A percentile compares a stretch with the other conserved stretches of the same genome.
Conservation (phyloP, 2,888 invertebrate genomes). For the Steromphala cineraria region DNA sequence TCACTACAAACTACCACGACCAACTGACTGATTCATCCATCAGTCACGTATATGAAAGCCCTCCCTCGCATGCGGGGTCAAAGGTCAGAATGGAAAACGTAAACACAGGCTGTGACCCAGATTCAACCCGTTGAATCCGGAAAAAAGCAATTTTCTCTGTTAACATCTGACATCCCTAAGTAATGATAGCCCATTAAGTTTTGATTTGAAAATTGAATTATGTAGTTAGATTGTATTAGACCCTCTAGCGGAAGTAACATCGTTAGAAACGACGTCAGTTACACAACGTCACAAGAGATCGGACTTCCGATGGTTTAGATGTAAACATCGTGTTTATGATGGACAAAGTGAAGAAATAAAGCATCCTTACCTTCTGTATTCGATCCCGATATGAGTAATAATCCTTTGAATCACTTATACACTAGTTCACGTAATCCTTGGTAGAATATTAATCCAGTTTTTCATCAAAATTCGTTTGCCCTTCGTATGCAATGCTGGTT, state of each 20-base stretch:
- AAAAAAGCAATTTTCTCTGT: too few relatives aligned
- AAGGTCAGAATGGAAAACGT: background rate
- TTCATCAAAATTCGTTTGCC: background rate
- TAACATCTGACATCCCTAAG: too few relatives aligned
- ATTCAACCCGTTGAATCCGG: too few relatives aligned
- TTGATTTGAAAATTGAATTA: too few relatives aligned
- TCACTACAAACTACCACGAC: background rate
- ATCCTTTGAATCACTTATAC: background rate
- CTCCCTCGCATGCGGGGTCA: background rate
- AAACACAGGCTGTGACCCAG: background rate
- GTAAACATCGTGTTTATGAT: background rate
- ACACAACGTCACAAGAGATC: background rate
- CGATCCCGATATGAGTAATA: background rate
- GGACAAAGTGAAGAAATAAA: background rate
- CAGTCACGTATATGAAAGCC: background rate
- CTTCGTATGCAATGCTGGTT: slow-evolving; percentile 22
- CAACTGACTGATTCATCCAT: background rate
- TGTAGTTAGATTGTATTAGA: too few relatives aligned
- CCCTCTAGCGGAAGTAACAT: background rate
- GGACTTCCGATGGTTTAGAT: background rate
- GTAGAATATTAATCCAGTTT: background rate
- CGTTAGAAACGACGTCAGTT: background rate
- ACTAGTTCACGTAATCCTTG: background rate
- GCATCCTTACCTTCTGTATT: background rate
- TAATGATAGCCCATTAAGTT: too few relatives aligned